Evolutionary conservation across 35 echinoderm and acorn worm genomes (phyloP).

Genomic region (Ophioderma brevispina): DNA sequence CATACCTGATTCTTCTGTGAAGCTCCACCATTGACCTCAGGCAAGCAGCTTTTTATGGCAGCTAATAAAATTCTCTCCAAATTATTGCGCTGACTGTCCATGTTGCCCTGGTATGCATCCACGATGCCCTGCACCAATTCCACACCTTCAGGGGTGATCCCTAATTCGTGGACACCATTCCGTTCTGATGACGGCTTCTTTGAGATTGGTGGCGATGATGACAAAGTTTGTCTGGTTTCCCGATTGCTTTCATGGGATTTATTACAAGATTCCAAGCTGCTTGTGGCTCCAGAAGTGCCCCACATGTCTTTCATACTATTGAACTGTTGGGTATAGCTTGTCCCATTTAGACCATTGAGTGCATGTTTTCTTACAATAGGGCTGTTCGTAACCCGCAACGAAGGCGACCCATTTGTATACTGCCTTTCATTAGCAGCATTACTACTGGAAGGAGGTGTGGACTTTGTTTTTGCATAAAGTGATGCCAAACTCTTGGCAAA

Average conservation of each 20-base stretch:
- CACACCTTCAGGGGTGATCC: background rate
- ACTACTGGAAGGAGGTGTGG: background rate
- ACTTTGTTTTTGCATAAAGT: background rate
- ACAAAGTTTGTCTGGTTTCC: too few species aligned
- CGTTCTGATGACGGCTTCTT: too few species aligned
- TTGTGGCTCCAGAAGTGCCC: too few species aligned
- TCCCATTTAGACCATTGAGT: too few species aligned
- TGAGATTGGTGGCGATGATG: too few species aligned
- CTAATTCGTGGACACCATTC: background rate
- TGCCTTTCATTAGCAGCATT: background rate
- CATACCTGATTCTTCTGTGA: background rate
- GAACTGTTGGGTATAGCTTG: too few species aligned
- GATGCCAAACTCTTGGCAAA: slow-evolving; percentile 5
- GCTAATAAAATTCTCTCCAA: slow-evolving; percentile 68
- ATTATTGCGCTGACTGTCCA: slow-evolving; percentile 66
- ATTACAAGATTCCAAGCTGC: too few species aligned
- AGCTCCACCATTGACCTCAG: background rate
- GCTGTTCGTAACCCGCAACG: too few species aligned
- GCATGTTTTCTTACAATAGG: too few species aligned
- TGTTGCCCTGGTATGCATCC: slow-evolving; percentile 67
- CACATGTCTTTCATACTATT: too few species aligned
- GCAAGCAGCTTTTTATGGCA: slow-evolving; percentile 65
- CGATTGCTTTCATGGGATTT: too few species aligned
- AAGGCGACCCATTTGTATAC: too few species aligned
- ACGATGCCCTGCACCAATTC: slow-evolving; percentile 6